phyloP scores from a whole-genome alignment of 2,888 invertebrate genomes.

The Plagodis dolabraria region DNA sequence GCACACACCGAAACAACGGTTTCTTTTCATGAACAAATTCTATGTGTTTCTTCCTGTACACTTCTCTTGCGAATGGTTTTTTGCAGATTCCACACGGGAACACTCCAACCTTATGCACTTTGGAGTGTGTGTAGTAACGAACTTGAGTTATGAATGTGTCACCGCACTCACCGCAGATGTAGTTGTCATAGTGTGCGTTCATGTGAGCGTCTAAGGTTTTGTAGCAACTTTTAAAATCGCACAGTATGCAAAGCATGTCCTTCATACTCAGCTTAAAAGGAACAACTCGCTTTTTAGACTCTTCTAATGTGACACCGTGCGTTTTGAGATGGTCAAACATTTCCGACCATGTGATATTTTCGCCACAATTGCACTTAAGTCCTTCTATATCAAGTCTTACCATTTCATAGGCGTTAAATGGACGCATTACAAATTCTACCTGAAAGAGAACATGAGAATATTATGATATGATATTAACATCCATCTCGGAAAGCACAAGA shows the following conservation, averaged over 20 bases:
- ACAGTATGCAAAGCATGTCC: conserved; percentile 55
- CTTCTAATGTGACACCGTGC: conserved; percentile 51
- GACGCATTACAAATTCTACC: conserved; percentile 58
- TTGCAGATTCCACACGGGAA: conserved; percentile 71
- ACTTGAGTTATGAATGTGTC: conserved; percentile 53
- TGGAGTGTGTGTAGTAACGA: conserved; percentile 61
- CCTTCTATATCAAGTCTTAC: conserved; percentile 60
- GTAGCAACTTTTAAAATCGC: conserved; percentile 51
- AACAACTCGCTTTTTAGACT: conserved; percentile 53
- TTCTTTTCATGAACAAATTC: conserved; percentile 50
- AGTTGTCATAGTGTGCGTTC: conserved; percentile 67
- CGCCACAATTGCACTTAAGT: conserved; percentile 52
- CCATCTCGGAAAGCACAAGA: too few relatives aligned
- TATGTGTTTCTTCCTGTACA: conserved; percentile 58
- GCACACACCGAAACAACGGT: conserved; percentile 49
- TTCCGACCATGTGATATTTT: conserved; percentile 53
- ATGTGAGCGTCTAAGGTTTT: conserved; percentile 63
- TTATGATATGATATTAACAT: too few relatives aligned
- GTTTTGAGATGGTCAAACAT: conserved; percentile 59
- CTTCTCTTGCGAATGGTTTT: conserved; percentile 67
- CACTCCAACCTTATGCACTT: conserved; percentile 68
- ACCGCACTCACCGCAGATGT: conserved; percentile 65
- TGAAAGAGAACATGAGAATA: background rate
- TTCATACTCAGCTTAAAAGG: conserved; percentile 50
- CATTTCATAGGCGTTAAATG: conserved; percentile 58